These are phyloP conservation scores for Schmidtea mediterranea DNA, from an alignment of 1,140 invertebrate species.

Conservation along the genomic window DNA sequence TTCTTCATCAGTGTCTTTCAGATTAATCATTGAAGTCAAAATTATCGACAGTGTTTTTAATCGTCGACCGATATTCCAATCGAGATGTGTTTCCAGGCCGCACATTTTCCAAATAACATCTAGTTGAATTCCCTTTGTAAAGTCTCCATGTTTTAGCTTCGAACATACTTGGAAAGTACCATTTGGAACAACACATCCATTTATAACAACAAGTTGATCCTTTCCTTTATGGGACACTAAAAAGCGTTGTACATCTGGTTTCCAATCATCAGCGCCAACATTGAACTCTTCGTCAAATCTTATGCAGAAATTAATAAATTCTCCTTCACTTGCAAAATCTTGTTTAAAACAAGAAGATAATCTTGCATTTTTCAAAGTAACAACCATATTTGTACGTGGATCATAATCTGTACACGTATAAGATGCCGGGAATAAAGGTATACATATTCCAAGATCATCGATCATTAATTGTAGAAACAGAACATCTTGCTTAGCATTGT, in stretches of 20 bases:
- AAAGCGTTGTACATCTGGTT: slow-evolving; percentile 38
- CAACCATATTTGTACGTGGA: slow-evolving; percentile 33
- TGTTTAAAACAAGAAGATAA: slow-evolving; percentile 5
- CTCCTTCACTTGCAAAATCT: slow-evolving; percentile 6
- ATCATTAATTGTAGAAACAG: slow-evolving; percentile 74
- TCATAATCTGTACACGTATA: slow-evolving; percentile 29
- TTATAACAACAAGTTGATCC: slow-evolving; percentile 53
- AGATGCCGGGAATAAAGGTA: slow-evolving; percentile 47
- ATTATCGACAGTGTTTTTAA: slow-evolving; percentile 69
- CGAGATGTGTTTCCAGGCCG: slow-evolving; percentile 80
- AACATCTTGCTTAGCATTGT: slow-evolving; percentile 40
- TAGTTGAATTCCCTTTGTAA: slow-evolving; percentile 21
- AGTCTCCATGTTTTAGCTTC: slow-evolving; percentile 31
- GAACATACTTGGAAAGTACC: slow-evolving; percentile 90
- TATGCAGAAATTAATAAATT: slow-evolving; percentile 54
- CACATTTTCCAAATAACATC: slow-evolving; percentile 98
- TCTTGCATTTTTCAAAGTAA: slow-evolving; percentile 65
- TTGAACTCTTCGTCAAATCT: slow-evolving; percentile 87
- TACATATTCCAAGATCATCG: slow-evolving; percentile 78
- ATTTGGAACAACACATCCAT: slow-evolving; percentile 80
- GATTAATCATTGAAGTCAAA: slow-evolving; percentile 54
- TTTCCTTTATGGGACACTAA: slow-evolving; percentile 8
- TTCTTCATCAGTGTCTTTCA: slow-evolving; percentile 13
- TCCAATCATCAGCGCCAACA: slow-evolving; percentile 80
- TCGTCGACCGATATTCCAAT: slow-evolving; percentile 80